Conservation (phyloP, 2,113 vertebrate genomes). For the Phocoena sinus region DNA sequence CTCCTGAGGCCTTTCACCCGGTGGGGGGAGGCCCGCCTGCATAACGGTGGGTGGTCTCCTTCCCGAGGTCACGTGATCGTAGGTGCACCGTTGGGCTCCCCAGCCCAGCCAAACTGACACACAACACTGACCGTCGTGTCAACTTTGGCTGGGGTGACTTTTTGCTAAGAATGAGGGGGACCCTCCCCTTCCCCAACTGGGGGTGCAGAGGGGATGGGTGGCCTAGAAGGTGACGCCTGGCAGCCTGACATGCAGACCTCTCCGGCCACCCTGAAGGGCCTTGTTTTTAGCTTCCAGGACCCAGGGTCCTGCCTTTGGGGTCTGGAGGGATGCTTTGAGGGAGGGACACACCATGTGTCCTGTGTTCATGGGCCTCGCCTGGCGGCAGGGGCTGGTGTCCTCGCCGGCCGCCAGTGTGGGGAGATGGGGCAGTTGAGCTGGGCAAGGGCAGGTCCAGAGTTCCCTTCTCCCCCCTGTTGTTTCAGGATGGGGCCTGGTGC, state of each 20-base stretch:
- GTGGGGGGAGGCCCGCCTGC: background rate
- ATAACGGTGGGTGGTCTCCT: background rate
- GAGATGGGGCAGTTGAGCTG: background rate
- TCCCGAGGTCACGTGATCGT: background rate
- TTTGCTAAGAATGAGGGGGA: background rate
- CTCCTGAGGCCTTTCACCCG: background rate
- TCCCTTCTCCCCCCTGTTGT: no score
- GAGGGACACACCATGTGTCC: fast-evolving
- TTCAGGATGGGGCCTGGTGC: background rate
- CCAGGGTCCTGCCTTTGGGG: background rate
- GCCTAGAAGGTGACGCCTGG: no score
- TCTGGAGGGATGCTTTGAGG: background rate
- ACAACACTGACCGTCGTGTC: fast-evolving
- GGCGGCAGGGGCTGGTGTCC: fast-evolving
- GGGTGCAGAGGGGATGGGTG: background rate
- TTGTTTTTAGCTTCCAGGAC: no score
- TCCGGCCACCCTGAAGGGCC: background rate
- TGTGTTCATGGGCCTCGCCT: background rate
- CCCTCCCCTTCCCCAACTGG: background rate
- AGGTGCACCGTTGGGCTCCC: background rate
- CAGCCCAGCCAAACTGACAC: fast-evolving
- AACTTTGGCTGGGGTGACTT: background rate
- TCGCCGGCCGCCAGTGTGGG: background rate
- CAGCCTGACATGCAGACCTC: background rate
- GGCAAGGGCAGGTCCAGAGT: background rate